Conservation (phyloP, 1,140 invertebrate genomes). For the Formica selysi region DNA sequence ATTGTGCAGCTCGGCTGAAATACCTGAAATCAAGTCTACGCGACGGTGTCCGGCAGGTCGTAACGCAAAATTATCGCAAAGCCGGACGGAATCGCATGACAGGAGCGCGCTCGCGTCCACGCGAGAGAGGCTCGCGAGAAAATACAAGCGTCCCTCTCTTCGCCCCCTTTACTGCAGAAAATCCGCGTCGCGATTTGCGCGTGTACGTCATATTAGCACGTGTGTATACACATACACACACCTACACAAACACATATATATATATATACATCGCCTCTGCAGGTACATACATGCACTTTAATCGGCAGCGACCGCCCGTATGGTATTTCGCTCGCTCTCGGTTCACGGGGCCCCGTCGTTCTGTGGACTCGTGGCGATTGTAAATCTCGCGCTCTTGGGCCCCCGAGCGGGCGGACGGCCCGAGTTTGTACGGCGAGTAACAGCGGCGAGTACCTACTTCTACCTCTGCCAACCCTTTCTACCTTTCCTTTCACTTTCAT, state of each 20-base stretch:
- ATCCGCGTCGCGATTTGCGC: constrained; percentile 30
- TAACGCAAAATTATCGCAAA: constrained; percentile 54
- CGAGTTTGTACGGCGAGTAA: constrained; percentile 68
- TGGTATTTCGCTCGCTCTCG: constrained; percentile 70
- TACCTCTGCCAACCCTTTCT: constrained; percentile 82
- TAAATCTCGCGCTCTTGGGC: constrained; percentile 78
- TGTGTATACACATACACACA: not conserved
- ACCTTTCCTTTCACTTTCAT: constrained; percentile 85
- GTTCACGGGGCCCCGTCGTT: constrained; percentile 64
- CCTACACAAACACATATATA: not conserved
- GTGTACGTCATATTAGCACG: not conserved
- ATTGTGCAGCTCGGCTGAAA: constrained; percentile 33
- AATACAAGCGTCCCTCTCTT: constrained; percentile 13
- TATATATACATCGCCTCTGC: constrained; percentile 16
- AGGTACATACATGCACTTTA: constrained; percentile 24
- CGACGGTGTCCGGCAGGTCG: constrained; percentile 10
- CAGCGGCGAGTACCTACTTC: constrained; percentile 75
- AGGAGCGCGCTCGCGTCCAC: not conserved
- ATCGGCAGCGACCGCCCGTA: constrained; percentile 26
- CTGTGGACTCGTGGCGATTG: constrained; percentile 75
- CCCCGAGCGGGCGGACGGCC: constrained; percentile 65
- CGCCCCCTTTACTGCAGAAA: constrained; percentile 11
- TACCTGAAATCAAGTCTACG: not conserved
- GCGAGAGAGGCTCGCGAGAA: constrained; percentile 36
- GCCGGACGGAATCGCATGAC: constrained; percentile 51